Conservation (phyloP, 2,113 vertebrate genomes). For the Hemiscyllium ocellatum region DNA sequence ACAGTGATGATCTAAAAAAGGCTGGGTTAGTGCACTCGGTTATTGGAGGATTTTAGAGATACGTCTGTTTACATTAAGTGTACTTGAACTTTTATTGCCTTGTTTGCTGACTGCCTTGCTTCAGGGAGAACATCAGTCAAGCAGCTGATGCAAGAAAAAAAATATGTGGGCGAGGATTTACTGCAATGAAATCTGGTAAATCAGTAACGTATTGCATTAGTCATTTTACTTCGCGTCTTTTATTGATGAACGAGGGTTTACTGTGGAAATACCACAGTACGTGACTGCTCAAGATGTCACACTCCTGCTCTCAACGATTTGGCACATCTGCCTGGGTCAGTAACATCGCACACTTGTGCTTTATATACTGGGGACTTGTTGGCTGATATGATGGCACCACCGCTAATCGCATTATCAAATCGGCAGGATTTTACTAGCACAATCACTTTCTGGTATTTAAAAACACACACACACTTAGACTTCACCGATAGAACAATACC, state of each 20-base stretch:
- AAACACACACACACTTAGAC: not conserved
- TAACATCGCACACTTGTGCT: not conserved
- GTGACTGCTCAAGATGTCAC: not conserved
- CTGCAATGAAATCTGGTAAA: conserved; percentile 10
- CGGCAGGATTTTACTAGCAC: not conserved
- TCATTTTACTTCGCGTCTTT: not conserved
- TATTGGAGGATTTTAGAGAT: not conserved
- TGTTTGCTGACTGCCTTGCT: conserved; percentile 21
- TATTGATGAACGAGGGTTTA: not conserved
- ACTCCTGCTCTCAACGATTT: not conserved
- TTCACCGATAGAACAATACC: not conserved
- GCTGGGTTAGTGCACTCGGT: not conserved
- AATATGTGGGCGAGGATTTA: conserved; percentile 26
- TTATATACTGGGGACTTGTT: not conserved
- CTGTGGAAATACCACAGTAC: not conserved
- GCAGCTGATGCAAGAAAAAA: not conserved
- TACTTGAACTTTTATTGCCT: conserved; percentile 25
- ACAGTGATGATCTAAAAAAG: conserved; percentile 19
- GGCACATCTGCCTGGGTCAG: not conserved
- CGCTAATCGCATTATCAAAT: not conserved
- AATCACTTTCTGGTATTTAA: not conserved
- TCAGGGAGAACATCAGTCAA: not conserved
- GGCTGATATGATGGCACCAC: not conserved
- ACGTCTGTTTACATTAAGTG: conserved; percentile 24
- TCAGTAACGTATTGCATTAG: conserved; percentile 15